Base-by-base conservation (phyloP, 2,113 vertebrate genomes). In the Mesembrinibis cayennensis region DNA sequence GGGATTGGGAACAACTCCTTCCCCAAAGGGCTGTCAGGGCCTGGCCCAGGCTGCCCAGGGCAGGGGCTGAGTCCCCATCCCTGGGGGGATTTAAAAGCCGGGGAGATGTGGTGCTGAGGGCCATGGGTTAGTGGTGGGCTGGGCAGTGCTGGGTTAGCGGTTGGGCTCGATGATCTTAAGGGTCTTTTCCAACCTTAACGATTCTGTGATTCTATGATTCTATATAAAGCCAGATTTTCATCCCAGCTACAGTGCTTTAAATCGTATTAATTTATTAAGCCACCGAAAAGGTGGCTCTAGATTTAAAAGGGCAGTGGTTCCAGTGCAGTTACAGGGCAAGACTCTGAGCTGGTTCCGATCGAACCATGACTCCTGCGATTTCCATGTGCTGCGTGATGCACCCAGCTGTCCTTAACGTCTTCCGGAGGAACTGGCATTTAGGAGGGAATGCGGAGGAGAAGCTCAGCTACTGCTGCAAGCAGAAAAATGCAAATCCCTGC, bases 401-500 rank as follows among this genome's bases (percentile, higher is more conserved):
- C 38, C 63, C 73, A 59, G 80, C 45, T 93, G 82, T 58, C 90
- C 92, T 87, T 56, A 56, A 42, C 83, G 34, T 16, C 71, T 83
- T 89, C 38, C 26, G 22, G 69, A 91, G 49, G 47, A 79, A 7
- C 53, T 89, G 83, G 73, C 38, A 23, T 89, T 91, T 72, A 38
- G 50, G 34, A 74, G 27, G 65, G 80, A 87, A 69, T 15, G 59
- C 8, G 23, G 66, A 94, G 52, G 73, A 87, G 66, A 82, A 82
- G 40, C 77, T 74, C 56, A 71, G 61, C 59, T 87, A 77, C 55
- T 88, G 67, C 91, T 70, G 62, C 86, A 66, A 73, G 86, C 72
- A 90, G 76, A 30, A 79, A 90, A 91, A 94, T 91, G 80, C 65
- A 95, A 76, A 96, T 95, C 36, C 40, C 42, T 74, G 29, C 63